Percentiles rank a stretch among this genome's conserved stretches.
Conservation (phyloP, 2,888 invertebrate species). For the Cyclophora albipunctata region DNA sequence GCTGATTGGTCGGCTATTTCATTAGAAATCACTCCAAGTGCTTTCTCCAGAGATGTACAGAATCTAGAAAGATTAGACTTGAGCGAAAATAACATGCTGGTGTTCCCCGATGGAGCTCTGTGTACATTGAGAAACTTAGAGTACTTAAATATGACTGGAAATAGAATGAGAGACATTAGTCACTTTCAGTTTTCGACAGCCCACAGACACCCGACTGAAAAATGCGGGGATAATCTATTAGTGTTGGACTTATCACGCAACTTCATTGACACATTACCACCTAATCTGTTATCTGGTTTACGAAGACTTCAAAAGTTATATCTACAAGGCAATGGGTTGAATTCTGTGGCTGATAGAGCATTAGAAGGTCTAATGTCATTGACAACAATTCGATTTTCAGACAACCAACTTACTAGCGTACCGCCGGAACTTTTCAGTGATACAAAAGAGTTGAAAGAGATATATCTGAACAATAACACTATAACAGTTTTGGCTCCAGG, state of each 20-base stretch:
- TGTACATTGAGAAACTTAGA: slow-evolving; percentile 85
- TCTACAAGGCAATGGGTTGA: slow-evolving; percentile 84
- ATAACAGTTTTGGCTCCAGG: slow-evolving; percentile 87
- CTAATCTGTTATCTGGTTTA: slow-evolving; percentile 82
- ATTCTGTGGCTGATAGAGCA: slow-evolving; percentile 84
- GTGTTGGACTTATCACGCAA: slow-evolving; percentile 86
- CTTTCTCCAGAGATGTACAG: slow-evolving; percentile 83
- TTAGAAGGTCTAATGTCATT: slow-evolving; percentile 84
- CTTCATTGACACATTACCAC: slow-evolving; percentile 83
- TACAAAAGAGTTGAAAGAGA: slow-evolving; percentile 84
- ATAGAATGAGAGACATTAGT: slow-evolving; percentile 83
- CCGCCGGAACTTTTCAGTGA: slow-evolving; percentile 89
- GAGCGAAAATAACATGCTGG: slow-evolving; percentile 87
- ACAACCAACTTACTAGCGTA: slow-evolving; percentile 86
- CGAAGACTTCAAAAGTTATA: slow-evolving; percentile 82
- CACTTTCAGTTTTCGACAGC: slow-evolving; percentile 81
- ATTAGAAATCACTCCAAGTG: slow-evolving; percentile 82
- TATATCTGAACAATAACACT: slow-evolving; percentile 88
- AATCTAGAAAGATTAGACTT: slow-evolving; percentile 84
- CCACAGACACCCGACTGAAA: slow-evolving; percentile 74
- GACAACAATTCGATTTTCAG: slow-evolving; percentile 83
- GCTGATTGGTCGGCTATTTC: slow-evolving; percentile 89
- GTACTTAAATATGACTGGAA: slow-evolving; percentile 85
- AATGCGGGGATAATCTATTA: slow-evolving; percentile 81
- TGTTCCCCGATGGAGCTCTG: slow-evolving; percentile 83